Evolutionary conservation across 2,797 vertebrate species (phyloP).

Genomic region (Microcaecilia unicolor): DNA sequence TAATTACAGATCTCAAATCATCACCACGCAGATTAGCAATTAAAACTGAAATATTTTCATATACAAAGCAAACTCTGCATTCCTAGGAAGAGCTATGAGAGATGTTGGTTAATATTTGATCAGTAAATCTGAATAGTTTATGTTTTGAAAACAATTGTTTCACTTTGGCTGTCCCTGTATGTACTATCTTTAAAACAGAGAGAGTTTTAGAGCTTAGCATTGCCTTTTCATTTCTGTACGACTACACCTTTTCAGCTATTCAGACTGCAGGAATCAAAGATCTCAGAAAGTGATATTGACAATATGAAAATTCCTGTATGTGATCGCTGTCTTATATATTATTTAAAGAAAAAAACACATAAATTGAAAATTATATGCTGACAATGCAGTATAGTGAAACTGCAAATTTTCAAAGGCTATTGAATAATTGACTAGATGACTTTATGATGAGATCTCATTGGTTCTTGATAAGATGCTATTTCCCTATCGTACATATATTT

Average conservation of each 20-base stretch:
- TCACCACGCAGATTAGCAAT: constrained; percentile 41
- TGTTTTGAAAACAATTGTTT: constrained; percentile 36
- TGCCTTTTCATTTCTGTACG: constrained; percentile 13
- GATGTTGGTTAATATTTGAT: constrained; percentile 30
- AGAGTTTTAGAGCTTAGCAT: constrained; percentile 13
- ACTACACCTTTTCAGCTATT: neutral
- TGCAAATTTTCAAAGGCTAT: constrained; percentile 37
- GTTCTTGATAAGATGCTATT: constrained; percentile 39
- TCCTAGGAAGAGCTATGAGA: constrained; percentile 39
- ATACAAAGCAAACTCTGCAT: constrained; percentile 35
- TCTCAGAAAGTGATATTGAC: neutral
- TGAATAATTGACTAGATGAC: constrained; percentile 49
- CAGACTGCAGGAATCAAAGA: constrained; percentile 15
- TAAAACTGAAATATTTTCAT: constrained; percentile 52
- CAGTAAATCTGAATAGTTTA: constrained; percentile 37
- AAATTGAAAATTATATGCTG: constrained; percentile 27
- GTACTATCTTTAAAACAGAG: constrained; percentile 27
- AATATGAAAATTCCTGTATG: constrained; percentile 13
- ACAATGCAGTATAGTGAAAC: constrained; percentile 30
- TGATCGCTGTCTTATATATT: constrained; percentile 31
- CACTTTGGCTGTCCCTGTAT: constrained; percentile 19
- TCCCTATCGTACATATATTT: constrained; percentile 30
- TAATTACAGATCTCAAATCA: constrained; percentile 50
- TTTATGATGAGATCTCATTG: constrained; percentile 45
- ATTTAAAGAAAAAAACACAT: constrained; percentile 22